Percentiles rank a stretch among this genome's conserved stretches.
Evolutionary conservation across 2,113 vertebrate species (phyloP).

Genomic region (Pantherophis guttatus): DNA sequence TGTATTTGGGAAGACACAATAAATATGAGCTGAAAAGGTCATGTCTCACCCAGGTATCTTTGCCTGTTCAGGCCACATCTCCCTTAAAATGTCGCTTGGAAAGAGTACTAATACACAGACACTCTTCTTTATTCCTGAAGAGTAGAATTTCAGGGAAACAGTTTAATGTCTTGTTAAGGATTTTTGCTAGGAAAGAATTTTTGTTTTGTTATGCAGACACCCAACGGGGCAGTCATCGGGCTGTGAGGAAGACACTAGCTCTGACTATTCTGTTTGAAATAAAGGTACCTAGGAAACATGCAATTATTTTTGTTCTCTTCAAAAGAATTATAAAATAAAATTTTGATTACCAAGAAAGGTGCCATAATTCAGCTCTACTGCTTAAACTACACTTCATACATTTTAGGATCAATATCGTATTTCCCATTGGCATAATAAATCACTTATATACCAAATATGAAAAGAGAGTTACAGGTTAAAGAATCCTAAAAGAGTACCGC

Average conservation of each 20-base stretch:
- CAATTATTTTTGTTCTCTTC: conserved; percentile 30
- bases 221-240: not conserved
- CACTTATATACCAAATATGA: conserved; percentile 6
- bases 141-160: conserved; percentile 46
- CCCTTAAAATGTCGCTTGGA: conserved; percentile 41
- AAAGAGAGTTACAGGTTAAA: conserved; percentile 19
- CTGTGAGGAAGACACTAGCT: conserved; percentile 11
- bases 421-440: conserved; percentile 15
- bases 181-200: conserved; percentile 12
- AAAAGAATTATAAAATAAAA: not conserved
- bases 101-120: conserved; percentile 36
- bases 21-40: conserved; percentile 68
- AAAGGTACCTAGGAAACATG: conserved; percentile 9
- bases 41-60: conserved; percentile 57
- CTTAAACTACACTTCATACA: conserved; percentile 11
- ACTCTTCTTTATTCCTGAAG: conserved; percentile 46
- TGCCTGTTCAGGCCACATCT: conserved; percentile 50
- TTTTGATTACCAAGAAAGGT: conserved; percentile 22
- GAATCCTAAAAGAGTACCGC: conserved; percentile 22
- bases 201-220: conserved; percentile 29
- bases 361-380: not conserved
- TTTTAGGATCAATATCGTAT: not conserved
- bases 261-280: conserved; percentile 13
- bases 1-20: conserved; percentile 63
- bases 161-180: conserved; percentile 58